Percentiles rank a stretch among this genome's conserved stretches.
These are phyloP conservation scores for Arctocebus calabarensis DNA, from an alignment of 2,797 vertebrate genomes.

Conservation along the genomic window DNA sequence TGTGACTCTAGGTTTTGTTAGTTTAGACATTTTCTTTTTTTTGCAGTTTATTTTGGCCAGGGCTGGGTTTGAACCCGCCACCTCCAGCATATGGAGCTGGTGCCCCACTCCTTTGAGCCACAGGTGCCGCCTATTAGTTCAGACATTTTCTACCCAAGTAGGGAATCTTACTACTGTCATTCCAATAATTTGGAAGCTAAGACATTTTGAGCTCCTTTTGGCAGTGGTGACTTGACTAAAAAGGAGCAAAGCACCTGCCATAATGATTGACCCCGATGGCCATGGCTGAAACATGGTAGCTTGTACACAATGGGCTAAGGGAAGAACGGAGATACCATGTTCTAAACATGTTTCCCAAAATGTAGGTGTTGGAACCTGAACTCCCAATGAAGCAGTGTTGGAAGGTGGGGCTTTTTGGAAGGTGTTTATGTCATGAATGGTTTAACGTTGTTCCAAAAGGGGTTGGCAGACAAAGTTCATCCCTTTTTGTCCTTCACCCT, in stretches of 20 bases:
- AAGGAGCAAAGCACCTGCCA: neutral
- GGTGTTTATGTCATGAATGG: neutral
- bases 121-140: too few relatives aligned
- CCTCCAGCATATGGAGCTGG: too few relatives aligned
- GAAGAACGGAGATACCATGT: neutral
- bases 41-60: too few relatives aligned
- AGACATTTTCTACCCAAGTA: neutral
- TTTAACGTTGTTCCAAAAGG: neutral
- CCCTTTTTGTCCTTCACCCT: neutral
- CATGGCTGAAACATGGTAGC: neutral
- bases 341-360: neutral
- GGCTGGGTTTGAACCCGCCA: too few relatives aligned
- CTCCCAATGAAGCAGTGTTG: neutral
- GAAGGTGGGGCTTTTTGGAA: neutral
- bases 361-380: neutral
- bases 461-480: neutral
- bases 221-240: neutral
- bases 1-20: neutral
- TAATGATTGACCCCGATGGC: neutral
- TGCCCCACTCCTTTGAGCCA: too few relatives aligned
- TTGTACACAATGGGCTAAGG: neutral
- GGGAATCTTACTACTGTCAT: neutral
- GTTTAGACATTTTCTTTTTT: conserved; percentile 39
- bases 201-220: neutral
- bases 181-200: conserved; percentile 17